These are phyloP conservation scores for Drosophila pruinosa DNA, from an alignment of 1,140 invertebrate genomes.

Conservation along the genomic window DNA sequence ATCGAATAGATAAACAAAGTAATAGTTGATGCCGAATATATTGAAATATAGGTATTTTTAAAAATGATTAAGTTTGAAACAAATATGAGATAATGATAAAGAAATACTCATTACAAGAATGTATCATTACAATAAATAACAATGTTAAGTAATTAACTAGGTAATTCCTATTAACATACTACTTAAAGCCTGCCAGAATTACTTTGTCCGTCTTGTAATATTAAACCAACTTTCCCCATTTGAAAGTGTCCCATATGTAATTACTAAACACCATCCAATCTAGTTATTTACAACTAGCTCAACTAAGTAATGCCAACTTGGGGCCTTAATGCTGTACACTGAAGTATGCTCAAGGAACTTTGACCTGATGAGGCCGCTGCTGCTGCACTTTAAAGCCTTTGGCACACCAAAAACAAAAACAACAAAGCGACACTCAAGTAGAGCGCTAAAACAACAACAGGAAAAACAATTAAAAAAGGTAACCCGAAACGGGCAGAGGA, in stretches of 20 bases:
- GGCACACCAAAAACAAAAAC: constrained; percentile 15
- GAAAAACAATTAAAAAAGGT: constrained; percentile 69
- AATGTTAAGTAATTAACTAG: no score
- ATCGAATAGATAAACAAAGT: not conserved
- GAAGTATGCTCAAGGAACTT: constrained; percentile 22
- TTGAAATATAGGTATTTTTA: not conserved
- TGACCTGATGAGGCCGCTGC: constrained; percentile 36
- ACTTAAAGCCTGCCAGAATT: no score
- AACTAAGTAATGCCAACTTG: not conserved
- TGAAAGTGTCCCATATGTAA: not conserved
- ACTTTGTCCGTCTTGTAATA: no score
- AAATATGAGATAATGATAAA: not conserved
- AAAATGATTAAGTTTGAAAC: not conserved
- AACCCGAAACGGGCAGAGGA: constrained; percentile 57
- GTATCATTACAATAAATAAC: no score
- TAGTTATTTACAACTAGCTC: not conserved
- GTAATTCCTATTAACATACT: no score
- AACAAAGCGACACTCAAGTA: constrained; percentile 33
- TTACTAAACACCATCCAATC: not conserved
- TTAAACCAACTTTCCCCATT: not conserved
- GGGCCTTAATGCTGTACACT: constrained; percentile 1
- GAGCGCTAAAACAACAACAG: constrained; percentile 20
- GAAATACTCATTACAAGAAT: no score
- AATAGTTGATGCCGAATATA: no score
- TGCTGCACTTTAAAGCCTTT: constrained; percentile 28